Evolutionary conservation across 2,113 vertebrate species (phyloP).

Genomic region (Chamaea fasciata): DNA sequence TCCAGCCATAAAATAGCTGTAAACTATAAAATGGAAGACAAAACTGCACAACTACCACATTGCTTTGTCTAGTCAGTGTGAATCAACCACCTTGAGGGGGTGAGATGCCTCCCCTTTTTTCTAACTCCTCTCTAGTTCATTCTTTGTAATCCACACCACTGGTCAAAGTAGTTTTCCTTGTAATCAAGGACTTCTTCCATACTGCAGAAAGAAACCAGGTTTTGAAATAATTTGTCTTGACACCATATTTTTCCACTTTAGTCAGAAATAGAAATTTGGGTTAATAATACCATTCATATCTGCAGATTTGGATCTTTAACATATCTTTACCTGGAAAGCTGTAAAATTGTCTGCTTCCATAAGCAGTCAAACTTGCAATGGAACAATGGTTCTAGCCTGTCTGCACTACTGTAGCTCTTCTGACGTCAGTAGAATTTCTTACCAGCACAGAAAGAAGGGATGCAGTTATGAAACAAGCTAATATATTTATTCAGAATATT

Average conservation of each 20-base stretch:
- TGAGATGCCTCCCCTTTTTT: not conserved
- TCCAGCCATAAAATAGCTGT: not conserved
- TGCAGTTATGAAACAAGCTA: not conserved
- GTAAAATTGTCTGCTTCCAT: not conserved
- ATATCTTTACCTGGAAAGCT: not conserved
- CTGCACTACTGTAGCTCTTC: not conserved
- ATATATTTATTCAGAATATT: not conserved
- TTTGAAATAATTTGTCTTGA: not conserved
- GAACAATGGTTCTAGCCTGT: not conserved
- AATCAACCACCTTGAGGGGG: not conserved
- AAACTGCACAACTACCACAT: not conserved
- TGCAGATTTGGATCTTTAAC: not conserved
- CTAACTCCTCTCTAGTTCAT: not conserved
- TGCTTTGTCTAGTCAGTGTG: not conserved
- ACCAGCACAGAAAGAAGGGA: not conserved
- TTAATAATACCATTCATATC: not conserved
- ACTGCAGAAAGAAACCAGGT: not conserved
- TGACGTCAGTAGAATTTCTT: not conserved
- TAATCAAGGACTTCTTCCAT: not conserved
- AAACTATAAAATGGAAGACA: not conserved
- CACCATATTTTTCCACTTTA: not conserved
- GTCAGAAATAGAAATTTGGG: not conserved
- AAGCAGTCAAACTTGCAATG: not conserved
- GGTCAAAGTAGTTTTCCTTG: not conserved
- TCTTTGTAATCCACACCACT: not conserved